Percentiles rank a stretch among this genome's conserved stretches.
Evolutionary conservation across 2,888 invertebrate genomes (phyloP).

Genomic region (Aphidoletes aphidimyza): DNA sequence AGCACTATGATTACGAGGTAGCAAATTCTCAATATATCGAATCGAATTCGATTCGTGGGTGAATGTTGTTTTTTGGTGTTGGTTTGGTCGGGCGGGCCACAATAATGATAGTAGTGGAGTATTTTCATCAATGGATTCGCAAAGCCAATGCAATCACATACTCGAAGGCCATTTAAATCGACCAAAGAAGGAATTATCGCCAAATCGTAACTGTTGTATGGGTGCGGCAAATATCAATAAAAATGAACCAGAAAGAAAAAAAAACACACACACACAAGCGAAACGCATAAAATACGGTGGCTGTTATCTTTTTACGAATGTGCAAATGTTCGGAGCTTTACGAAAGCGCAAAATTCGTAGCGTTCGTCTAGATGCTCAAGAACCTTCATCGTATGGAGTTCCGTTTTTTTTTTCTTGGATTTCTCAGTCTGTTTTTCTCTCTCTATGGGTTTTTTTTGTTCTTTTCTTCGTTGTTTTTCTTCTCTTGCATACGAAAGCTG

Average conservation of each 20-base stretch:
- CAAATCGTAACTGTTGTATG: slow-evolving; percentile 28
- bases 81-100: background rate
- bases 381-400: background rate
- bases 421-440: background rate
- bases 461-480: background rate
- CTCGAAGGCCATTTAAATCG: slow-evolving; percentile 7
- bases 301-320: slow-evolving; percentile 52
- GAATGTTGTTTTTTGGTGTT: background rate
- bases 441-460: background rate
- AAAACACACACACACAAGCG: background rate
- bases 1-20: background rate
- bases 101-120: background rate
- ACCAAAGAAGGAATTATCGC: slow-evolving; percentile 43
- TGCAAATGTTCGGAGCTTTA: slow-evolving; percentile 19
- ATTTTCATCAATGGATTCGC: slow-evolving; percentile 13
- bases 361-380: slow-evolving; percentile 35
- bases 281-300: slow-evolving; percentile 46
- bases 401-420: background rate
- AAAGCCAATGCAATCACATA: slow-evolving; percentile 39
- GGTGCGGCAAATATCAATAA: slow-evolving; percentile 54
- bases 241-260: slow-evolving; percentile 50
- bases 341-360: slow-evolving; percentile 19
- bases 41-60: no score
- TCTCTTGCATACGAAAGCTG: background rate
- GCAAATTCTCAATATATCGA: background rate